A percentile compares a stretch with the other conserved stretches of the same genome.
Conservation (phyloP, 2,888 invertebrate genomes). For the Hydropsyche betteni region DNA sequence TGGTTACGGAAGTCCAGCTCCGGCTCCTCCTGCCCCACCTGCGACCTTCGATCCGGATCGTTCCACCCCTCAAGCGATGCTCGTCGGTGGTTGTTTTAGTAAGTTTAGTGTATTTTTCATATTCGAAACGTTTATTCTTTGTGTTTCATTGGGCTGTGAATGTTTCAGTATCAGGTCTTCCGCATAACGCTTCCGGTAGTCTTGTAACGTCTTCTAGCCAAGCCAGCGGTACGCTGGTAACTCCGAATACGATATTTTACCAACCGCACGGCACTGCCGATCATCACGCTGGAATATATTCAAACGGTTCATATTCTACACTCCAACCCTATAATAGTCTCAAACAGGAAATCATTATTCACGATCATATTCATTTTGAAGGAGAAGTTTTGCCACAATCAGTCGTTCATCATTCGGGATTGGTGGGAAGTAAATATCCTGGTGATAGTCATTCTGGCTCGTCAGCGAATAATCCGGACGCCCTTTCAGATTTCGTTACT, state of each 20-base stretch:
- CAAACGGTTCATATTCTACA: constrained; percentile 47
- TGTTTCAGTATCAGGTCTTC: constrained; percentile 48
- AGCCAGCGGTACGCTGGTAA: constrained; percentile 60
- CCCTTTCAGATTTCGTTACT: constrained; percentile 94
- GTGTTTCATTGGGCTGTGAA: neutral
- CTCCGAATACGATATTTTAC: constrained; percentile 66
- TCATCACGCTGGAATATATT: constrained; percentile 58
- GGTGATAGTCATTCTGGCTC: constrained; percentile 71
- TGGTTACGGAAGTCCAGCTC: constrained; percentile 56
- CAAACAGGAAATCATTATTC: neutral
- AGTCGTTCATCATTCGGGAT: constrained; percentile 50
- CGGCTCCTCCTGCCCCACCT: constrained; percentile 60
- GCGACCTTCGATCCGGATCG: constrained; percentile 58
- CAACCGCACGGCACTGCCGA: constrained; percentile 62
- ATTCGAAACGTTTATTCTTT: neutral
- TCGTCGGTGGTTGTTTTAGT: constrained; percentile 83
- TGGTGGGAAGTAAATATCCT: constrained; percentile 48
- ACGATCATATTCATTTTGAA: constrained; percentile 18
- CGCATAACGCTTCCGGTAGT: constrained; percentile 50
- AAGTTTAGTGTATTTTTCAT: constrained; percentile 56
- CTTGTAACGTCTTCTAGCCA: constrained; percentile 49
- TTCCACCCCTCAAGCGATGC: constrained; percentile 71
- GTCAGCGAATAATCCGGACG: constrained; percentile 78
- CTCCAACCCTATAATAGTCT: too few species aligned
- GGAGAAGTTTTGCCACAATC: constrained; percentile 51